phyloP scores from a whole-genome alignment of 2,888 invertebrate species.

The Julus scanicus region DNA sequence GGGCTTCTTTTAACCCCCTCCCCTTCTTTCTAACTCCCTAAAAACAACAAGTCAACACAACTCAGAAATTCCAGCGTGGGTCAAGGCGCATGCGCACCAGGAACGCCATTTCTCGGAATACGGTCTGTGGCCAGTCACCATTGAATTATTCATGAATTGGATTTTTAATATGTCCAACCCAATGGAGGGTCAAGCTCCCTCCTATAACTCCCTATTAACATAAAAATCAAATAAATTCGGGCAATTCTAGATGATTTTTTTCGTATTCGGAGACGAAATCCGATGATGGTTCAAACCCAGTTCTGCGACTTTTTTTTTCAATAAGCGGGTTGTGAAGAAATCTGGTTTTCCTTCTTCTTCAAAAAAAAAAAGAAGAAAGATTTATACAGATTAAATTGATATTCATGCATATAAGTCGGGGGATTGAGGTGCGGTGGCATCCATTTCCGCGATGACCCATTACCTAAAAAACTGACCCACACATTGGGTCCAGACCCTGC shows the following conservation, averaged over 20 bases:
- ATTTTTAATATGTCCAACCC: conserved; percentile 24
- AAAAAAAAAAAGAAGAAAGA: neutral
- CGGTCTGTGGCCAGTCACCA: conserved; percentile 33
- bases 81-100: conserved; percentile 26
- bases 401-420: neutral
- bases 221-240: conserved; percentile 26
- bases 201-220: neutral
- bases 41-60: conserved; percentile 40
- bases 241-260: conserved; percentile 12
- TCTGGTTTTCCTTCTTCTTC: neutral
- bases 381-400: conserved; percentile 33
- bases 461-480: conserved; percentile 33
- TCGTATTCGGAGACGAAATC: conserved; percentile 15
- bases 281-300: conserved; percentile 11
- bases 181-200: conserved; percentile 8
- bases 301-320: neutral
- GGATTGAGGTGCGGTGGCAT: conserved; percentile 26
- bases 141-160: conserved; percentile 14
- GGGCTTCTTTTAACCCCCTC: conserved; percentile 41
- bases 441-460: conserved; percentile 33
- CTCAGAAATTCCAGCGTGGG: conserved; percentile 16
- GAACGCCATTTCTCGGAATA: neutral
- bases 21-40: conserved; percentile 1
- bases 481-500: conserved; percentile 32
- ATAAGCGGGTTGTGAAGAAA: neutral